A percentile compares a stretch with the other conserved stretches of the same genome.
These are phyloP conservation scores for Cynocephalus volans DNA, from an alignment of 2,113 vertebrate genomes.

Conservation along the genomic window DNA sequence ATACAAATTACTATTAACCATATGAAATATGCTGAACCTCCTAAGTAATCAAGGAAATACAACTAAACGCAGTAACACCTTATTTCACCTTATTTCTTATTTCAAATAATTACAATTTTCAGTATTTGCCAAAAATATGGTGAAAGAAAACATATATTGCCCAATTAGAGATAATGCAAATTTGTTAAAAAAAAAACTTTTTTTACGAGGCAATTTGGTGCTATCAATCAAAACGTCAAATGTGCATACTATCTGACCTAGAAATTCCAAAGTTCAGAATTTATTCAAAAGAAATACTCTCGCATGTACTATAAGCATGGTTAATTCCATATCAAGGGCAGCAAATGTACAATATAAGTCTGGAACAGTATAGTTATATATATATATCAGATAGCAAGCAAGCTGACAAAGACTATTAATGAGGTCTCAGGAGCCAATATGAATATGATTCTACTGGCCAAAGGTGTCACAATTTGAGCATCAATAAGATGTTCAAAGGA, in stretches of 20 bases:
- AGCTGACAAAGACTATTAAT: not conserved
- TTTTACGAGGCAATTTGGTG: not conserved
- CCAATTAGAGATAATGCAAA: not conserved
- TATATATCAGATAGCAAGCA: not conserved
- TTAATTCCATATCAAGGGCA: not conserved
- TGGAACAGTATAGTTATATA: not conserved
- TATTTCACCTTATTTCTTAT: not conserved
- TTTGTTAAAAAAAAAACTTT: not conserved
- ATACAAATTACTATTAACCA: not conserved
- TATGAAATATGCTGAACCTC: not conserved
- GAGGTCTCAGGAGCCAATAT: not conserved
- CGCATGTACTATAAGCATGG: not conserved
- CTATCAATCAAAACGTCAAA: not conserved
- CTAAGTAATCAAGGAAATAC: not conserved
- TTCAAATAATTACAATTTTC: not conserved
- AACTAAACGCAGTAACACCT: not conserved
- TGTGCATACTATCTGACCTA: not conserved
- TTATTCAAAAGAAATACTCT: not conserved
- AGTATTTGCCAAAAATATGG: not conserved
- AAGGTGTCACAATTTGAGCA: not conserved
- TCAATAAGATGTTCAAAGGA: not conserved
- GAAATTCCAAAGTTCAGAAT: not conserved
- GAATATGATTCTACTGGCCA: not conserved
- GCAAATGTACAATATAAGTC: not conserved
- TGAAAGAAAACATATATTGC: not conserved